Conservation (phyloP, 2,113 vertebrate genomes). For the Lonchura striata region DNA sequence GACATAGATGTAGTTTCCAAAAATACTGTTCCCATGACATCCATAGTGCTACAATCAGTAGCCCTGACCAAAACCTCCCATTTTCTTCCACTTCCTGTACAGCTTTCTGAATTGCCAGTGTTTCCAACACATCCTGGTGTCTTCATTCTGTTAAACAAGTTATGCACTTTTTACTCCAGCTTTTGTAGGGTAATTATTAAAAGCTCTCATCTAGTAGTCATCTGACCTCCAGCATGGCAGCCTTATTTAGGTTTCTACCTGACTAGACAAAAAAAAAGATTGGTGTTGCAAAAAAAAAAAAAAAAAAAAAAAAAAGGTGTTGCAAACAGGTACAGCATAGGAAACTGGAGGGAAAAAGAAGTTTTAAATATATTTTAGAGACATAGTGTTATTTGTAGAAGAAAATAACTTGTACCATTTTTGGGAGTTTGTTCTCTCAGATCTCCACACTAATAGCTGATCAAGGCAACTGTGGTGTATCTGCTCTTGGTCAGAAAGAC, state of each 20-base stretch:
- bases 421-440: not conserved
- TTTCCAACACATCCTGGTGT: not conserved
- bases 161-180: not conserved
- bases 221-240: not conserved
- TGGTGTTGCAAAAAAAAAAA: not conserved
- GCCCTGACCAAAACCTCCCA: not conserved
- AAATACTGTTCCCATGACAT: not conserved
- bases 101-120: not conserved
- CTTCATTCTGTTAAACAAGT: not conserved
- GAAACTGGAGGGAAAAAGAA: not conserved
- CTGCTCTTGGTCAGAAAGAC: not conserved
- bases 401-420: not conserved
- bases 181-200: not conserved
- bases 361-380: not conserved
- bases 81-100: not conserved
- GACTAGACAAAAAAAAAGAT: not conserved
- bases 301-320: not conserved
- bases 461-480: not conserved
- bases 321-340: not conserved
- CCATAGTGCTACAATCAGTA: not conserved
- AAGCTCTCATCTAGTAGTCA: not conserved
- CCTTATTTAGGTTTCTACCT: not conserved
- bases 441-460: not conserved
- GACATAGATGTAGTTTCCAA: not conserved
- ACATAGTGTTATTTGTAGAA: not conserved